Percentiles rank a stretch among this genome's conserved stretches.
Evolutionary conservation across 1,140 invertebrate species (phyloP).

Genomic region (Drosophila teissieri): DNA sequence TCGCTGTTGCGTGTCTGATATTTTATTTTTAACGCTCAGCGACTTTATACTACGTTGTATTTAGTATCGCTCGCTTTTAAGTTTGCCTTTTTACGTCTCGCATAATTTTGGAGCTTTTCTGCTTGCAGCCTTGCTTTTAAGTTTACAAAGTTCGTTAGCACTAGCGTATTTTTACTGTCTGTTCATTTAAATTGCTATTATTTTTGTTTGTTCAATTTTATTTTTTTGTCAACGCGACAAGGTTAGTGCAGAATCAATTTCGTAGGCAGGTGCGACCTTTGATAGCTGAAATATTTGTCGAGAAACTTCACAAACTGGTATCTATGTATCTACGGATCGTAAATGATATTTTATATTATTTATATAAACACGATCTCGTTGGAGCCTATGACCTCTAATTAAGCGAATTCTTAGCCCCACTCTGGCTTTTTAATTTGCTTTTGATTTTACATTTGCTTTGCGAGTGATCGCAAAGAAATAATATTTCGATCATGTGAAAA

Average conservation of each 20-base stretch:
- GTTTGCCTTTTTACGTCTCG: conserved; percentile 48
- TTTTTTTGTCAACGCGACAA: conserved; percentile 36
- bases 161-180: conserved; percentile 31
- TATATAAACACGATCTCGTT: conserved; percentile 27
- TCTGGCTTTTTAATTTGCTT: conserved; percentile 25
- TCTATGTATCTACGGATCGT: conserved; percentile 1
- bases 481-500: neutral
- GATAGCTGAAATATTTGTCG: conserved; percentile 21
- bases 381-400: conserved; percentile 46
- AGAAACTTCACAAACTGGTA: conserved; percentile 32
- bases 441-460: conserved; percentile 37
- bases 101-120: conserved; percentile 41
- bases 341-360: conserved; percentile 14
- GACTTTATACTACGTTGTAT: conserved; percentile 34
- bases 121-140: conserved; percentile 54
- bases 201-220: conserved; percentile 47
- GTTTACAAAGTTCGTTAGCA: conserved; percentile 67
- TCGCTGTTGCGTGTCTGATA: conserved; percentile 42
- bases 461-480: conserved; percentile 22
- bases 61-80: conserved; percentile 7
- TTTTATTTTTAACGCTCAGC: conserved; percentile 52
- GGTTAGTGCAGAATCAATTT: conserved; percentile 36
- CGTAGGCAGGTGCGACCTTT: conserved; percentile 14
- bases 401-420: conserved; percentile 35
- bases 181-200: conserved; percentile 41